Evolutionary conservation across 2,113 vertebrate genomes (phyloP), one percentile per base, ranked within the genome.

Genomic region (Chlorodrepanis virens): DNA sequence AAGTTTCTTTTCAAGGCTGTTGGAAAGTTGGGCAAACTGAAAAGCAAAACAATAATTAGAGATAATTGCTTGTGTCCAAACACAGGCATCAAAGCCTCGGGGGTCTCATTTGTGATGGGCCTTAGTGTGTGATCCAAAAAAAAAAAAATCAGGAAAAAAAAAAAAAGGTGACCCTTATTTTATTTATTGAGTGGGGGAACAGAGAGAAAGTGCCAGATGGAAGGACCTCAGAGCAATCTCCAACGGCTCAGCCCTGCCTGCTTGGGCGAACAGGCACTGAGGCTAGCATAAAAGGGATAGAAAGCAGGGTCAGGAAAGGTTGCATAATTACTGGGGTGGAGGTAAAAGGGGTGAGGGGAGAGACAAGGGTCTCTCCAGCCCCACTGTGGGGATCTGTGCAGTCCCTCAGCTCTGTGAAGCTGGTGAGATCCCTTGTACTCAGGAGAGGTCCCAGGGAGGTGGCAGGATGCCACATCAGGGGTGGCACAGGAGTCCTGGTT

Each of bases 21-120:
- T 97, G 98, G 97, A 95, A 96, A 98, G 98, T 98, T 98, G 98
- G 98, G 97, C 96, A 98, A 97, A 97, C 98, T 98, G 97, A 98
- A 98, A 98, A 98, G 98, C 98, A 98, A 99, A 98, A 98, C 98
- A 98, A 98, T 98, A 99, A 99, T 99, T 98, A 99, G 98, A 99
- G 98, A 98, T 98, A 98, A 99, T 98, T 98, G 98, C 98, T 98
- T 99, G 98, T 99, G 98, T 99, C 98, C 98, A 99, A 98, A 99
- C 98, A 99, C 98, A 98, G 98, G 98, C 98, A 98, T 98, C 98
- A 99, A 99, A 98, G 98, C 97, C 96, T 97, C 96, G 92, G 98
- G 96, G 96, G 96, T 96, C 96, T 97, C 97, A 97, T 97, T 97
- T 97, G 98, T 98, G 97, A 97, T 97, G 96, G 96, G 97, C 98